Percentiles rank a stretch among this genome's conserved stretches.
Evolutionary conservation across 23 tunicate species (phyloP).

Genomic region (Ascidia mentula): DNA sequence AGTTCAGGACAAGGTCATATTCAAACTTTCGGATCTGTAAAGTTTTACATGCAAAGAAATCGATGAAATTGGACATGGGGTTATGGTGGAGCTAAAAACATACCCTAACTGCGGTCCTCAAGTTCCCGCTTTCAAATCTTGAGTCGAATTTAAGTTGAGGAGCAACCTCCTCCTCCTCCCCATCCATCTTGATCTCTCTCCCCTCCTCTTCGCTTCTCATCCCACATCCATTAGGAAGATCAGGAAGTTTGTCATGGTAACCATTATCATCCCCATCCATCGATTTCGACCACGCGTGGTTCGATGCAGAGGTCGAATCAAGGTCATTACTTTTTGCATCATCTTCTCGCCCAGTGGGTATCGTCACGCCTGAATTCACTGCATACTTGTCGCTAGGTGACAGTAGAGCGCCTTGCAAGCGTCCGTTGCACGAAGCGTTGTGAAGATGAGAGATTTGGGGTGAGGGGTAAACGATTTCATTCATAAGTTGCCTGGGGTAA

Average conservation of each 20-base stretch:
- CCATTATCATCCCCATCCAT: not conserved
- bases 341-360: not conserved
- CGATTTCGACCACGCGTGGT: slow-evolving; percentile 47
- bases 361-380: not conserved
- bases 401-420: not conserved
- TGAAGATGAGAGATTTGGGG: slow-evolving; percentile 8
- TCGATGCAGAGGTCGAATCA: slow-evolving; percentile 30
- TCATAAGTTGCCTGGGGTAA: slow-evolving; percentile 44
- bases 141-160: slow-evolving; percentile 63
- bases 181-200: not conserved
- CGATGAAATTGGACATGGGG: no score
- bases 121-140: slow-evolving; percentile 94
- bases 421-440: slow-evolving; percentile 15
- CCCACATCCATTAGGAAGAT: not conserved
- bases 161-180: not conserved
- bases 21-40: slow-evolving; percentile 74
- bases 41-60: not conserved
- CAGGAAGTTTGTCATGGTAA: not conserved
- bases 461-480: slow-evolving; percentile 36
- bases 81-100: not conserved
- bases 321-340: not conserved
- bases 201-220: not conserved
- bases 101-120: slow-evolving; percentile 81
- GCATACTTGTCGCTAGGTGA: not conserved
- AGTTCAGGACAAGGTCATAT: slow-evolving; percentile 85